phyloP scores from a whole-genome alignment of 2,888 invertebrate species.

The Drosophila nigritarsus region DNA sequence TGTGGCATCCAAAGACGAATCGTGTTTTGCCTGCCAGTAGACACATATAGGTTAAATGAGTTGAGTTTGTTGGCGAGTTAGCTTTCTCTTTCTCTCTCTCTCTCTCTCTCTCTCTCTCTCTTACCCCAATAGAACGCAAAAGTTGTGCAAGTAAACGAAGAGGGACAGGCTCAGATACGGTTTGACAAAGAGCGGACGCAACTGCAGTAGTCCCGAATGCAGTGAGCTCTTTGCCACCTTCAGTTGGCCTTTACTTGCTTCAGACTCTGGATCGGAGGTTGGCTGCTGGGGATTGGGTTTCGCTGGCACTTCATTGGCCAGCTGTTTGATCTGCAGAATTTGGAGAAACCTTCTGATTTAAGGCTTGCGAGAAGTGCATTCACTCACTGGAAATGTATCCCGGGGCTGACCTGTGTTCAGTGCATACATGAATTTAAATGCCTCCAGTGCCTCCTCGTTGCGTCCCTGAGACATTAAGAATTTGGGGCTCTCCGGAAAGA shows the following conservation, averaged over 20 bases:
- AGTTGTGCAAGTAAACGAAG: slow-evolving; percentile 88
- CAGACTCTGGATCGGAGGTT: not conserved
- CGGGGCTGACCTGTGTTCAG: slow-evolving; percentile 88
- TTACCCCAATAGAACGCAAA: slow-evolving; percentile 88
- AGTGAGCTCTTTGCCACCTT: slow-evolving; percentile 68
- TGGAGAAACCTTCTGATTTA: not conserved
- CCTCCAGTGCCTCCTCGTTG: slow-evolving; percentile 79
- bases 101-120: not conserved
- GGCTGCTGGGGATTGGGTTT: slow-evolving; percentile 33
- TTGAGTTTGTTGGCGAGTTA: not conserved
- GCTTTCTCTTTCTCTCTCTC: slow-evolving; percentile 48
- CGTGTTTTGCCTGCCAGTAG: slow-evolving; percentile 88
- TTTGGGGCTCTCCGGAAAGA: slow-evolving; percentile 83
- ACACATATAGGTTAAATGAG: not conserved
- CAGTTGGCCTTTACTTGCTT: not conserved
- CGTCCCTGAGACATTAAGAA: slow-evolving; percentile 82
- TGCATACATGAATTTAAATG: slow-evolving; percentile 87
- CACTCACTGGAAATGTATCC: slow-evolving; percentile 88
- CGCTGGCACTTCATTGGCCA: slow-evolving; percentile 72
- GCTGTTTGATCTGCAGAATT: slow-evolving; percentile 64
- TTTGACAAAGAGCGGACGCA: slow-evolving; percentile 88
- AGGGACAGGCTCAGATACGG: slow-evolving; percentile 88
- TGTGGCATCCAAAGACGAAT: slow-evolving; percentile 94
- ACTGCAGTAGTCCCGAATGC: slow-evolving; percentile 87
- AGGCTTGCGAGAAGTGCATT: not conserved